Percentiles rank a stretch among this genome's conserved stretches.
Evolutionary conservation across 1,140 invertebrate genomes (phyloP).

Genomic region (Oscheius sp.): DNA sequence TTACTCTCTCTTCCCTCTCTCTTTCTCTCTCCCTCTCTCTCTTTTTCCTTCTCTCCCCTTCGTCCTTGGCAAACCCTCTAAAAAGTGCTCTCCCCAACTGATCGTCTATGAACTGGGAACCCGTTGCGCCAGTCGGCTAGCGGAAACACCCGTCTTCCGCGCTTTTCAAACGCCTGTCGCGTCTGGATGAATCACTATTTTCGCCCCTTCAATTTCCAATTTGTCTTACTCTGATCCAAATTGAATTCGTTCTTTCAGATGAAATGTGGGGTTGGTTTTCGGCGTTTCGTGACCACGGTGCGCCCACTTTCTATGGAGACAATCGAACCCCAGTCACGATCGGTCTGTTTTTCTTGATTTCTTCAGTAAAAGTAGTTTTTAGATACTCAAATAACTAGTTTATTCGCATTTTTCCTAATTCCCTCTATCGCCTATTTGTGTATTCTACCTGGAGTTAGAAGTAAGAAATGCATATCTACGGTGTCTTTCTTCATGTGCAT

Average conservation of each 20-base stretch:
- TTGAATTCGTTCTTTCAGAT: neutral
- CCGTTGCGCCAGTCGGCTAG: no score
- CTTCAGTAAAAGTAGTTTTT: neutral
- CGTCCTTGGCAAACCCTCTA: no score
- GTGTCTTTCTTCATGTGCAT: slow-evolving; percentile 2
- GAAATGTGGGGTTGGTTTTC: slow-evolving; percentile 13
- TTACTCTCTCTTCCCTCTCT: no score
- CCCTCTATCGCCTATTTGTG: neutral
- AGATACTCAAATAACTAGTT: neutral
- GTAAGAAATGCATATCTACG: neutral
- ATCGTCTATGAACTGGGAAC: no score
- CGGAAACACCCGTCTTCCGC: no score
- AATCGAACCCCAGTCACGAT: neutral
- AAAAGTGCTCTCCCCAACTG: no score
- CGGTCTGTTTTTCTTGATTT: neutral
- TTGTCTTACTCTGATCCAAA: neutral
- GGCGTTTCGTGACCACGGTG: slow-evolving; percentile 16
- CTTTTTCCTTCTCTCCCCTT: no score
- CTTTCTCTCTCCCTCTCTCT: no score
- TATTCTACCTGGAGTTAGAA: slow-evolving; percentile 5
- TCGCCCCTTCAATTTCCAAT: neutral
- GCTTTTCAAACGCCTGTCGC: no score
- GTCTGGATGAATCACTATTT: no score
- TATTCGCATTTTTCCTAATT: neutral
- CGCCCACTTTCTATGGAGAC: slow-evolving; percentile 6